Base-by-base conservation (phyloP, 2,797 vertebrate species). In the Rachycentron canadum region DNA sequence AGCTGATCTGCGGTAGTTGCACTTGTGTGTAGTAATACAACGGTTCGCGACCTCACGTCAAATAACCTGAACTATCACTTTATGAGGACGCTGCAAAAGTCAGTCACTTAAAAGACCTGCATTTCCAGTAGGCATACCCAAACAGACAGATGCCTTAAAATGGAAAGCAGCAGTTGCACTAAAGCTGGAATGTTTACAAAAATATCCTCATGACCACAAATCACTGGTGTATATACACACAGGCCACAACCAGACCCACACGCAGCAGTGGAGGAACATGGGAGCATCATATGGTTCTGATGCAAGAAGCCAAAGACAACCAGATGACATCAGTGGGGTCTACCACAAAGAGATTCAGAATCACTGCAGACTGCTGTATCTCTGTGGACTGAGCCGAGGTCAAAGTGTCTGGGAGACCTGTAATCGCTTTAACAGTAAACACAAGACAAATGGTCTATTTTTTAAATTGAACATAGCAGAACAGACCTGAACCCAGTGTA, bases 111-210 rank as follows among this genome's bases (percentile, higher is more conserved):
- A 49, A 62, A 71, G 47, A 73, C 26, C 11, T 66, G 52, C 23
- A 56, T 45, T 69, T 76, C 26, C 7, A 69, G 21, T 26, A 23
- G 56, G 28, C 72, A 67, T 68, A 47, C 28, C 69, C 73, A 83
- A 82, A 69, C 60, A 72, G 68, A 71, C 64, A 68, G 53, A 76
- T 76, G 76, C 30, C 60, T 82, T 69, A 56, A 86, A 86, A 79
- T 86, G 77, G 76, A 83, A 83, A 81, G 74, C 78, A 73, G 84
- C 72, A 65, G 69, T 78, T 82, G 57, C 76, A 64, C 59, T 61
- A 40, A 88, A 86, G 73, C 77, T 85, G 73, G 76, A 83, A 88
- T 87, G 83, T 84, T 89, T 87, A 86, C 78, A 83, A 72, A 89
- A 80, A 73, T 84, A 65, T 78, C 74, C 61, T 21, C 0, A 3